Evolutionary conservation across 2,113 vertebrate species (phyloP).

Genomic region (chimpanzee (Pan troglodytes)): DNA sequence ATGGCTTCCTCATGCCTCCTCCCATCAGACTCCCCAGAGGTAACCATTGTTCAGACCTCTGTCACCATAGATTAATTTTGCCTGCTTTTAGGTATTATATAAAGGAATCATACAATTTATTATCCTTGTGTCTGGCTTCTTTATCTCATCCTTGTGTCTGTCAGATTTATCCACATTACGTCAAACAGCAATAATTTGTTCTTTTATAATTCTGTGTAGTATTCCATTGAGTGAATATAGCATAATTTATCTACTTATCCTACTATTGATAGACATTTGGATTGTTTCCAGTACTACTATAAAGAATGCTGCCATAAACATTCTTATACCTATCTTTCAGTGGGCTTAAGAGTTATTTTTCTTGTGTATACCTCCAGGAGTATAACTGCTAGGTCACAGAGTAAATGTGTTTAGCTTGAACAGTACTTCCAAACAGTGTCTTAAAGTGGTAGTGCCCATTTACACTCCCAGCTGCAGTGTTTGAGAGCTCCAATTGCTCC

Average conservation of each 20-base stretch:
- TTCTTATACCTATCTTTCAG: neutral
- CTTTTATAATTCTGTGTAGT: neutral
- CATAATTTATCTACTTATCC: neutral
- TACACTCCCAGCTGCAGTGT: neutral
- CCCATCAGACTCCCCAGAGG: neutral
- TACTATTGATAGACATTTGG: neutral
- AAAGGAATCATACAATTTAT: neutral
- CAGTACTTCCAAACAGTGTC: neutral
- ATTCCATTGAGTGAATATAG: neutral
- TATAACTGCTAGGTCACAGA: neutral
- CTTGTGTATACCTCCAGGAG: neutral
- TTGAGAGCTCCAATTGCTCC: neutral
- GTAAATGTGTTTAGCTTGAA: neutral
- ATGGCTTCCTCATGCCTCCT: neutral
- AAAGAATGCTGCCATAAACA: neutral
- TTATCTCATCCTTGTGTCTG: neutral
- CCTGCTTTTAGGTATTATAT: neutral
- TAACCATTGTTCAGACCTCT: neutral
- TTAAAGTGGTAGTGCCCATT: neutral
- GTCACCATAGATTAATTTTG: neutral
- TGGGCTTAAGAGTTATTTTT: neutral
- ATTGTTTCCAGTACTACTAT: neutral
- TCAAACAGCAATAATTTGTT: neutral
- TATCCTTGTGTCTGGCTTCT: neutral
- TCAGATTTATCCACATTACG: neutral